Conservation (phyloP, 2,888 invertebrate species). For the Eledone cirrhosa region DNA sequence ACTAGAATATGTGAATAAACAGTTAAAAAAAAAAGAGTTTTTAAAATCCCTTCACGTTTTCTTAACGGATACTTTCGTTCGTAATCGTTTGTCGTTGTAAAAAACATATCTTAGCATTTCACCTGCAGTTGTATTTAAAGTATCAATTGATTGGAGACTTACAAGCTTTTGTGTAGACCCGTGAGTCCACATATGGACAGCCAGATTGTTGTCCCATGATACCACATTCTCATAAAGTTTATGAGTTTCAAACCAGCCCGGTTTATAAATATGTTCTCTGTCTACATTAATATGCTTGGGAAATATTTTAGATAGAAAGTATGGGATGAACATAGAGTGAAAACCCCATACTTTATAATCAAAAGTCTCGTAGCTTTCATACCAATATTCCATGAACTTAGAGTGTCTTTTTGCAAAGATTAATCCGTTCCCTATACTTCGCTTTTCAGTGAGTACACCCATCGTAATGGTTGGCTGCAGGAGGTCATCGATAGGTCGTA, state of each 20-base stretch:
- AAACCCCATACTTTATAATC: constrained; percentile 31
- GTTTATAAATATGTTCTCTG: constrained; percentile 35
- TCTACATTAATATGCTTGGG: constrained; percentile 37
- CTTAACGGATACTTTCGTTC: background rate
- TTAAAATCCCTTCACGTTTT: too few species aligned
- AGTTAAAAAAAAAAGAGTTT: too few species aligned
- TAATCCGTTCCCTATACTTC: constrained; percentile 40
- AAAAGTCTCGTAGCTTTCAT: constrained; percentile 35
- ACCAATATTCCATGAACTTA: constrained; percentile 37
- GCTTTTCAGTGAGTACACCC: constrained; percentile 38
- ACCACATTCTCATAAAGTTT: constrained; percentile 35
- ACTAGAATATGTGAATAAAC: too few species aligned
- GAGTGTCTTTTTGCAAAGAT: constrained; percentile 35
- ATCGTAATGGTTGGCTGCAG: constrained; percentile 36
- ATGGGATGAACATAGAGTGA: constrained; percentile 37
- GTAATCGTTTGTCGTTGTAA: constrained; percentile 30
- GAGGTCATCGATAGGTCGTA: constrained; percentile 34
- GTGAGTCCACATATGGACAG: constrained; percentile 39
- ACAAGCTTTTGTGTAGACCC: constrained; percentile 33
- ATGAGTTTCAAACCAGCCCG: constrained; percentile 40
- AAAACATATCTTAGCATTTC: constrained; percentile 38
- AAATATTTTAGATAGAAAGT: constrained; percentile 33
- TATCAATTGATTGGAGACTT: constrained; percentile 32
- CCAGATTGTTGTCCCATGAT: constrained; percentile 38
- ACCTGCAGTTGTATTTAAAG: constrained; percentile 37